Evolutionary conservation across 2,113 vertebrate genomes (phyloP).

Genomic region (Coregonus clupeaformis): DNA sequence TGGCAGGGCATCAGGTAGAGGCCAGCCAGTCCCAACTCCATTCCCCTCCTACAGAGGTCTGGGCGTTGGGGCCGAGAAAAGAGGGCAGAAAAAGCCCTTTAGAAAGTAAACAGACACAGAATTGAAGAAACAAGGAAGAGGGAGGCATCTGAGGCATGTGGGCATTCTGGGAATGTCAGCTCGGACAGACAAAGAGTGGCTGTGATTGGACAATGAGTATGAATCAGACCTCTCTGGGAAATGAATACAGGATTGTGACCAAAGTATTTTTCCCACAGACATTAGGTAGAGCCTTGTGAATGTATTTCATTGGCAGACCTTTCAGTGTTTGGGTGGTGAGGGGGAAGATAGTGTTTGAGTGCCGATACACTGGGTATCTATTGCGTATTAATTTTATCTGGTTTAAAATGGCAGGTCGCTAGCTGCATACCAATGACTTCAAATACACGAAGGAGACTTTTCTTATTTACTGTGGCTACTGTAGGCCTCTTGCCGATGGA

Average conservation of each 20-base stretch:
- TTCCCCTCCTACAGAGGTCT: constrained; percentile 78
- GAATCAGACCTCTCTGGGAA: constrained; percentile 64
- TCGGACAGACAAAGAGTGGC: constrained; percentile 71
- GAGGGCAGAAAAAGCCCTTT: constrained; percentile 82
- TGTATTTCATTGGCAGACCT: constrained; percentile 66
- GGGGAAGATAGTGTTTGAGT: constrained; percentile 52
- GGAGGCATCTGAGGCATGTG: constrained; percentile 89
- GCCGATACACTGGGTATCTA: constrained; percentile 60
- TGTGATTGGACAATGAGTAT: constrained; percentile 77
- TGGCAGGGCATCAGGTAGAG: constrained; percentile 21
- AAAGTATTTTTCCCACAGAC: constrained; percentile 81
- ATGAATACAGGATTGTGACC: constrained; percentile 68
- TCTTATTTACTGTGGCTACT: constrained; percentile 26
- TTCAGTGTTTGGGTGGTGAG: constrained; percentile 60
- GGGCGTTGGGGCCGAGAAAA: constrained; percentile 71
- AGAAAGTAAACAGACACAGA: constrained; percentile 93
- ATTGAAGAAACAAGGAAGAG: constrained; percentile 98
- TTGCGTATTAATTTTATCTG: constrained; percentile 62
- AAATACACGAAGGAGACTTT: constrained; percentile 24
- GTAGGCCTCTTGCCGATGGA: neutral
- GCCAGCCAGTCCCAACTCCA: constrained; percentile 56
- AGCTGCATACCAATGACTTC: constrained; percentile 56
- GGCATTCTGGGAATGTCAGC: constrained; percentile 89
- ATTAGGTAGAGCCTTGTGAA: constrained; percentile 69
- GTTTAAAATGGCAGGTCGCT: constrained; percentile 46